Conservation (phyloP, 2,888 invertebrate genomes). For the Dryomyza anilis region DNA sequence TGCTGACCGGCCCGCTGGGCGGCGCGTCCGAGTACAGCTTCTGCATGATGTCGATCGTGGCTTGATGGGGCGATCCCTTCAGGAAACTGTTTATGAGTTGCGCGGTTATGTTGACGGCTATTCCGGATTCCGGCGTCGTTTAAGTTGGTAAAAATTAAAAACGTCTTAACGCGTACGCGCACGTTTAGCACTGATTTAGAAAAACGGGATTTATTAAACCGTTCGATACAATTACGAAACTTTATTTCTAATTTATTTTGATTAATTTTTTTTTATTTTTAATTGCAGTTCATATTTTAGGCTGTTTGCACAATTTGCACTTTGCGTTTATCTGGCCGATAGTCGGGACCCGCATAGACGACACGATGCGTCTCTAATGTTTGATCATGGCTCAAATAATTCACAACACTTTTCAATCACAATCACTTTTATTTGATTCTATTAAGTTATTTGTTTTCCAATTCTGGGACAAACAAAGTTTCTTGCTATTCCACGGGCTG, state of each 20-base stretch:
- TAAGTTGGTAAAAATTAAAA: not conserved
- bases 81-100: constrained; percentile 57
- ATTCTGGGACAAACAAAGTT: no score
- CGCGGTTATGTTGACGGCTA: constrained; percentile 58
- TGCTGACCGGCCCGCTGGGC: constrained; percentile 56
- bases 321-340: not conserved
- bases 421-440: no score
- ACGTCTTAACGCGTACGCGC: not conserved
- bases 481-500: no score
- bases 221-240: no score
- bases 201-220: no score
- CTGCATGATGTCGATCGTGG: constrained; percentile 61
- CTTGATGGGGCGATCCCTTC: constrained; percentile 59
- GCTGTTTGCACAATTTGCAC: no score
- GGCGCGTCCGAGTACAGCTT: constrained; percentile 61
- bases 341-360: not conserved
- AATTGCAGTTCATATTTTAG: not conserved
- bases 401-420: constrained; percentile 23
- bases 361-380: constrained; percentile 6
- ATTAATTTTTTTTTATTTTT: not conserved
- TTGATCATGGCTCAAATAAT: constrained; percentile 19
- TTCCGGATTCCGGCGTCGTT: constrained; percentile 20
- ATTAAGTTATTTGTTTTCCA: constrained; percentile 44
- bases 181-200: not conserved
- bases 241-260: not conserved